These are phyloP conservation scores for Bellardia bayeri DNA, from an alignment of 2,888 invertebrate genomes.

Conservation along the genomic window DNA sequence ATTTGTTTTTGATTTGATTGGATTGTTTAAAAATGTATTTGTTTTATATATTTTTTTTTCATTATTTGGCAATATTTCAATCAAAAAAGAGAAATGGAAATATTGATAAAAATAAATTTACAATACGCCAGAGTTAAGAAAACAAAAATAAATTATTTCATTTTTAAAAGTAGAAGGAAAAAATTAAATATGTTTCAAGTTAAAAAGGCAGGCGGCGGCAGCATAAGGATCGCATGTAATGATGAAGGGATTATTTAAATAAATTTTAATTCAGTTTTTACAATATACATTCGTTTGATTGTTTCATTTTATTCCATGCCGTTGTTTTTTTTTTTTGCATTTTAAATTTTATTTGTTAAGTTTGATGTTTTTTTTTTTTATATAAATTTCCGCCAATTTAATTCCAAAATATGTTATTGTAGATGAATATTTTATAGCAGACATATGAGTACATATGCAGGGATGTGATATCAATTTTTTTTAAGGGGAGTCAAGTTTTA, in stretches of 20 bases:
- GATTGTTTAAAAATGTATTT: constrained; percentile 27
- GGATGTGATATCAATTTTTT: constrained; percentile 28
- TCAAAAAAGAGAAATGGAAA: constrained; percentile 55
- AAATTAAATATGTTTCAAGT: not conserved
- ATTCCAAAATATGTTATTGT: constrained; percentile 54
- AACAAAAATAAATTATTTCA: constrained; percentile 23
- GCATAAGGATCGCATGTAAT: constrained; percentile 52
- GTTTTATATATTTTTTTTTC: constrained; percentile 28
- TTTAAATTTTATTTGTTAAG: not conserved
- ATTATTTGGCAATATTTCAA: constrained; percentile 54
- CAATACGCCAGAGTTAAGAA: constrained; percentile 26
- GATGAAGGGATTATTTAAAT: constrained; percentile 46
- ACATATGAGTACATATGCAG: not conserved
- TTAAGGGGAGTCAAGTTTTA: constrained; percentile 19
- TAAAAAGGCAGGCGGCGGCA: constrained; percentile 44
- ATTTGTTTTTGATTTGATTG: constrained; percentile 35
- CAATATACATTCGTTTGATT: constrained; percentile 39
- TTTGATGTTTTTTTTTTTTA: constrained; percentile 15
- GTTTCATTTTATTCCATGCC: not conserved
- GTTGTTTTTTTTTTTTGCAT: constrained; percentile 10
- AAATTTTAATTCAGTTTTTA: constrained; percentile 31
- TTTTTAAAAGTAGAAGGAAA: constrained; percentile 16
- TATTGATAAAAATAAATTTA: constrained; percentile 52
- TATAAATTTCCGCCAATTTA: constrained; percentile 57
- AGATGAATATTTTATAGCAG: constrained; percentile 42